Evolutionary conservation across 1,140 invertebrate species (phyloP).

Genomic region (Saccostrea glomerata): DNA sequence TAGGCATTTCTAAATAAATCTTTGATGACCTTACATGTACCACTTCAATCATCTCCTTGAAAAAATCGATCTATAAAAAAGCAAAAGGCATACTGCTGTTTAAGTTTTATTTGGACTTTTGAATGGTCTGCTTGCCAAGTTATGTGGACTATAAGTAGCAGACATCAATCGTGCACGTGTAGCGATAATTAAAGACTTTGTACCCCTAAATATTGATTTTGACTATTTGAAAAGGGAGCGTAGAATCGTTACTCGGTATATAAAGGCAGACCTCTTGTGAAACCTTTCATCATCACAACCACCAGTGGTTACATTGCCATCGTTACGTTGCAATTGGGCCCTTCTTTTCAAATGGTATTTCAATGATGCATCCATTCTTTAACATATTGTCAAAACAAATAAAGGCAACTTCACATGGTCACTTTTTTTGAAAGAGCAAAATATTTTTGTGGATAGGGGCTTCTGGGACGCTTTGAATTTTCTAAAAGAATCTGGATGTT

Average conservation of each 20-base stretch:
- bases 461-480: slow-evolving; percentile 1
- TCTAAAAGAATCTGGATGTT: background rate
- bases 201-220: slow-evolving; percentile 31
- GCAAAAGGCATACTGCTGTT: background rate
- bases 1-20: background rate
- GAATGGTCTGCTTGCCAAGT: background rate
- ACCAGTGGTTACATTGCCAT: slow-evolving; percentile 27
- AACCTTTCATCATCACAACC: background rate
- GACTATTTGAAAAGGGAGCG: slow-evolving; percentile 2
- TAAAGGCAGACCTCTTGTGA: slow-evolving; percentile 22
- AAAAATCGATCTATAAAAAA: background rate
- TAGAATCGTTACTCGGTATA: background rate
- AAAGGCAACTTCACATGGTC: background rate
- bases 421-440: background rate
- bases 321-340: background rate
- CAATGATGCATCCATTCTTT: slow-evolving; percentile 43
- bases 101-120: slow-evolving; percentile 21
- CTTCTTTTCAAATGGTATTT: slow-evolving; percentile 37
- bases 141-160: background rate
- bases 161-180: background rate
- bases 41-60: background rate
- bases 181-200: background rate
- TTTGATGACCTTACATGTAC: background rate
- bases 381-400: slow-evolving; percentile 38
- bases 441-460: slow-evolving; percentile 42